These are phyloP conservation scores for Premnoplex brunnescens DNA, from an alignment of 2,797 vertebrate genomes.

Conservation along the genomic window DNA sequence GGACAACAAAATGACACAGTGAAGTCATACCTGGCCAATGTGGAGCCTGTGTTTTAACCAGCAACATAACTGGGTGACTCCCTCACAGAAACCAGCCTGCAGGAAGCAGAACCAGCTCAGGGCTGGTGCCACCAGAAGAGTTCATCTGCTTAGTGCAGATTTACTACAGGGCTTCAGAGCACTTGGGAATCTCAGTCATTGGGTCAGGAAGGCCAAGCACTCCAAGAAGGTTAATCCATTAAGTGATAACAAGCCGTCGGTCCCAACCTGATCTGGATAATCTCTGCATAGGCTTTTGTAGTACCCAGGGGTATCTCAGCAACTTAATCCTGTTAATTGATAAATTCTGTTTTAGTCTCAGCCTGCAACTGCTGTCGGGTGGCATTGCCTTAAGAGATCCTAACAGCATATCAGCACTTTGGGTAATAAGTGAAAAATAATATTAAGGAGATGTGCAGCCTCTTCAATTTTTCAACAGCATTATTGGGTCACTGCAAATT, in stretches of 20 bases:
- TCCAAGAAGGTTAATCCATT: slow-evolving; percentile 18
- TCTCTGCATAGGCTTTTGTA: background rate
- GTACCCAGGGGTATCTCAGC: background rate
- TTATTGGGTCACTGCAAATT: background rate
- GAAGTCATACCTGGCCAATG: background rate
- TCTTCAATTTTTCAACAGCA: background rate
- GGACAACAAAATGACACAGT: background rate
- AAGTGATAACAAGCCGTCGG: background rate
- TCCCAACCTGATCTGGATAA: slow-evolving; percentile 29
- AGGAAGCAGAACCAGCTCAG: background rate
- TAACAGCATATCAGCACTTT: fast-evolving
- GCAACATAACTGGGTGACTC: background rate
- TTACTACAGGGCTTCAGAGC: background rate
- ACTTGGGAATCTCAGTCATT: slow-evolving; percentile 34
- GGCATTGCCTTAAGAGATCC: background rate
- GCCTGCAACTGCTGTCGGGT: fast-evolving
- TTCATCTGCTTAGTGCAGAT: background rate
- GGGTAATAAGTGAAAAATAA: background rate
- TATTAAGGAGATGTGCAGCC: background rate
- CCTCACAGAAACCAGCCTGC: background rate
- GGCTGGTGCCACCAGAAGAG: background rate
- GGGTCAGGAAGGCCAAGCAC: slow-evolving; percentile 43
- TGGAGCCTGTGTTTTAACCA: background rate
- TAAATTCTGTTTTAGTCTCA: background rate
- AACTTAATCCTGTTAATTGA: slow-evolving; percentile 53